These are phyloP conservation scores for Cistogaster globosa DNA, from an alignment of 2,888 invertebrate genomes.

Conservation along the genomic window DNA sequence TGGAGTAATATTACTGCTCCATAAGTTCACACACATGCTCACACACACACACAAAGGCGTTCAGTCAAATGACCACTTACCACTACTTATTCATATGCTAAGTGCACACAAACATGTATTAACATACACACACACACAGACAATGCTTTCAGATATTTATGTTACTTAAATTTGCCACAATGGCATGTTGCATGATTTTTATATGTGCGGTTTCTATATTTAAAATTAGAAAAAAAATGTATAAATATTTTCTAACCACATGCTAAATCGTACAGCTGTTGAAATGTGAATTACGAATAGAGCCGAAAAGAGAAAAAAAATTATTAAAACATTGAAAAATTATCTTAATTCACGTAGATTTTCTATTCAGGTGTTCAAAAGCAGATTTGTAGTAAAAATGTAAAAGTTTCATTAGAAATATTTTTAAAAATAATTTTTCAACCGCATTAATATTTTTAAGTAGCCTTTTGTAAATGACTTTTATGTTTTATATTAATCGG, in stretches of 20 bases:
- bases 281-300: slow-evolving; percentile 15
- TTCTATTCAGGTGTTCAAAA: neutral
- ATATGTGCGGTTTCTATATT: slow-evolving; percentile 62
- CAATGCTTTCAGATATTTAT: neutral
- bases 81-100: slow-evolving; percentile 18
- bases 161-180: slow-evolving; percentile 56
- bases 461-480: too few species aligned
- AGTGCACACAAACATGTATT: slow-evolving; percentile 25
- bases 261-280: slow-evolving; percentile 52
- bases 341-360: slow-evolving; percentile 39
- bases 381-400: neutral
- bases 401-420: too few species aligned
- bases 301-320: slow-evolving; percentile 17
- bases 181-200: slow-evolving; percentile 66
- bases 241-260: slow-evolving; percentile 48
- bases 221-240: slow-evolving; percentile 47
- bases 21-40: neutral
- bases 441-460: too few species aligned
- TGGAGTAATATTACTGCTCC: slow-evolving; percentile 43
- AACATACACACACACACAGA: neutral
- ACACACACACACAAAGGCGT: neutral
- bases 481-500: too few species aligned
- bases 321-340: slow-evolving; percentile 36
- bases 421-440: too few species aligned
- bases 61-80: slow-evolving; percentile 38